A percentile compares a stretch with the other conserved stretches of the same genome.
Conservation (phyloP, 2,113 vertebrate species). For the Panthera uncia region DNA sequence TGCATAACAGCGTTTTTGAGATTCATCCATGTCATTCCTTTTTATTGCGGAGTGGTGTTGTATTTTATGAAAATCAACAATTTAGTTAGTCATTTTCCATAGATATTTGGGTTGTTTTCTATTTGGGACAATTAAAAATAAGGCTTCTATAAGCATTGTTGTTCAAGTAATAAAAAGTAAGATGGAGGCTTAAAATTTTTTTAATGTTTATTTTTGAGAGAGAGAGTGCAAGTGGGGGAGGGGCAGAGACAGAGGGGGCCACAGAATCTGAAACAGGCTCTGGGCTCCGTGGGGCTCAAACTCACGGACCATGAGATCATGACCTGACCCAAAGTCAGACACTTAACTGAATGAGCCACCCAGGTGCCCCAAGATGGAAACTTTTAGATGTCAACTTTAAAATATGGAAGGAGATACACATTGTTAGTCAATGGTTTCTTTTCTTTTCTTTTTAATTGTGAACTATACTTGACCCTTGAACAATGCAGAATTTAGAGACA, state of each 20-base stretch:
- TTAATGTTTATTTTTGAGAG: no score
- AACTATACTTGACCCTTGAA: neutral
- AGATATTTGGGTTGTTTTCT: slow-evolving; percentile 19
- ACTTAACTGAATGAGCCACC: no score
- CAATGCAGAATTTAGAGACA: neutral
- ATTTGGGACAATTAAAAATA: neutral
- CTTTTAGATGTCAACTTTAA: neutral
- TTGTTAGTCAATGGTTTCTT: neutral
- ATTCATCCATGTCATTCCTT: neutral
- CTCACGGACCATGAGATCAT: no score
- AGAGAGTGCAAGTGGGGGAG: no score
- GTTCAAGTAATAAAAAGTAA: neutral
- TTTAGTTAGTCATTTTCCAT: neutral
- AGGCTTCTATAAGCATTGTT: neutral
- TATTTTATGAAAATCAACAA: neutral
- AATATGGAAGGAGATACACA: neutral
- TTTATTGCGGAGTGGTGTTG: neutral
- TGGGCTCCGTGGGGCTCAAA: no score
- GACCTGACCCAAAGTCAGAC: no score
- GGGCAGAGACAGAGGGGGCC: no score
- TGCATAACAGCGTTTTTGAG: neutral
- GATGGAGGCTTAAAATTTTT: neutral
- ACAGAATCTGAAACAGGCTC: no score
- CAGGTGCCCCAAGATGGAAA: neutral
- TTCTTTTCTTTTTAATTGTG: slow-evolving; percentile 19